Percentiles rank a stretch among this genome's conserved stretches.
These are phyloP conservation scores for Sminthurides bifidus DNA, from an alignment of 1,140 invertebrate genomes.

Conservation along the genomic window DNA sequence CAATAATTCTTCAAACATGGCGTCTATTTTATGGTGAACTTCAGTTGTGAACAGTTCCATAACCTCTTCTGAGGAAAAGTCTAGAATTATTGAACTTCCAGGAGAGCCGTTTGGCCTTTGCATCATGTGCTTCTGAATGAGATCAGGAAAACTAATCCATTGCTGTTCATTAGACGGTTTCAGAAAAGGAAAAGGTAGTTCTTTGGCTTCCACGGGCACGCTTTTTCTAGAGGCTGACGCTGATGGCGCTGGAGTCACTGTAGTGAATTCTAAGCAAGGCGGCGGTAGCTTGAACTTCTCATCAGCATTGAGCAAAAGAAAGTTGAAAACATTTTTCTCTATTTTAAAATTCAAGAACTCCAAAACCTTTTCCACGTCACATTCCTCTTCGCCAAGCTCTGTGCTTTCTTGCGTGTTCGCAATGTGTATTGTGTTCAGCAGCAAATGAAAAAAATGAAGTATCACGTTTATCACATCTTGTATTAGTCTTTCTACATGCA, in stretches of 20 bases:
- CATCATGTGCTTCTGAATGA: slow-evolving; percentile 3
- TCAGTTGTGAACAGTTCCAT: background rate
- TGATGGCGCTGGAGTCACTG: background rate
- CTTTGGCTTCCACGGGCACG: background rate
- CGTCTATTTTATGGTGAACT: slow-evolving; percentile 2
- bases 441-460: slow-evolving; percentile 20
- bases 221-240: background rate
- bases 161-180: background rate
- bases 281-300: background rate
- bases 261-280: background rate
- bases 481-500: slow-evolving; percentile 21
- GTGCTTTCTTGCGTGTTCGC: slow-evolving; percentile 23
- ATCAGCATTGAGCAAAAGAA: slow-evolving; percentile 14
- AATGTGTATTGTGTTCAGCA: slow-evolving; percentile 23
- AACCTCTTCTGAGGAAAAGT: slow-evolving; percentile 4
- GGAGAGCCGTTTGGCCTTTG: background rate
- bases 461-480: slow-evolving; percentile 13
- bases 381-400: slow-evolving; percentile 24
- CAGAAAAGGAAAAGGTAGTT: background rate
- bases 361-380: slow-evolving; percentile 19
- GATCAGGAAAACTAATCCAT: slow-evolving; percentile 10
- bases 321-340: slow-evolving; percentile 16
- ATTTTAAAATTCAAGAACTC: slow-evolving; percentile 17
- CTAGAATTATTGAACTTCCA: slow-evolving; percentile 8
- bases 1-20: slow-evolving; percentile 6